These are phyloP conservation scores for Drosophila malerkotliana DNA, from an alignment of 1,140 invertebrate genomes.

Conservation along the genomic window DNA sequence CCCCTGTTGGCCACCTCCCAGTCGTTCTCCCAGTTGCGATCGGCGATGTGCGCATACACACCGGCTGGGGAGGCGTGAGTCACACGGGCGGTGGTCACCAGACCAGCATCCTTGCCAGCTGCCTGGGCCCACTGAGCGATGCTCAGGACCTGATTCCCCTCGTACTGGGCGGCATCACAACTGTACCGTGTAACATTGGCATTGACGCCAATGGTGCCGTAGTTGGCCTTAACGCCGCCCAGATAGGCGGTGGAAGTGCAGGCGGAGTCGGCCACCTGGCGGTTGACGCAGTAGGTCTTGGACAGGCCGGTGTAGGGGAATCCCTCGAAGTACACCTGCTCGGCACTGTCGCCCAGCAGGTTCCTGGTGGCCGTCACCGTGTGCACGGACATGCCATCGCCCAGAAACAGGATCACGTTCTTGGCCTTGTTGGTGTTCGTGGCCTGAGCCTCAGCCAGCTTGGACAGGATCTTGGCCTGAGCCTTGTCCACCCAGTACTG, in stretches of 20 bases:
- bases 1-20: conserved; percentile 84
- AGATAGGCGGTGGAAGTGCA: conserved; percentile 92
- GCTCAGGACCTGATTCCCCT: conserved; percentile 86
- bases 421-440: conserved; percentile 85
- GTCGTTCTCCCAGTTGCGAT: conserved; percentile 92
- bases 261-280: conserved; percentile 91
- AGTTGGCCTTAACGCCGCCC: conserved; percentile 92
- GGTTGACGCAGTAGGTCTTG: conserved; percentile 92
- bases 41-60: conserved; percentile 91
- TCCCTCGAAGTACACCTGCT: conserved; percentile 88
- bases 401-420: conserved; percentile 91
- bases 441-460: conserved; percentile 72
- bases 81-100: conserved; percentile 91
- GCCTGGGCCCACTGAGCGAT: conserved; percentile 88
- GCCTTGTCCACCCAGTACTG: conserved; percentile 75
- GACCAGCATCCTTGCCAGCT: conserved; percentile 89
- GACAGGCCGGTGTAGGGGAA: conserved; percentile 89
- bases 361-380: conserved; percentile 89
- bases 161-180: conserved; percentile 77
- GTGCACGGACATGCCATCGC: conserved; percentile 92
- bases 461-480: conserved; percentile 59
- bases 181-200: conserved; percentile 86
- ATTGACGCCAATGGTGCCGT: conserved; percentile 90
- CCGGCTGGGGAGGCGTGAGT: conserved; percentile 93
- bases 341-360: conserved; percentile 88